Evolutionary conservation across 1,140 invertebrate genomes (phyloP), one percentile per base, ranked within the genome.

Genomic region (Bilobella aurantiaca): DNA sequence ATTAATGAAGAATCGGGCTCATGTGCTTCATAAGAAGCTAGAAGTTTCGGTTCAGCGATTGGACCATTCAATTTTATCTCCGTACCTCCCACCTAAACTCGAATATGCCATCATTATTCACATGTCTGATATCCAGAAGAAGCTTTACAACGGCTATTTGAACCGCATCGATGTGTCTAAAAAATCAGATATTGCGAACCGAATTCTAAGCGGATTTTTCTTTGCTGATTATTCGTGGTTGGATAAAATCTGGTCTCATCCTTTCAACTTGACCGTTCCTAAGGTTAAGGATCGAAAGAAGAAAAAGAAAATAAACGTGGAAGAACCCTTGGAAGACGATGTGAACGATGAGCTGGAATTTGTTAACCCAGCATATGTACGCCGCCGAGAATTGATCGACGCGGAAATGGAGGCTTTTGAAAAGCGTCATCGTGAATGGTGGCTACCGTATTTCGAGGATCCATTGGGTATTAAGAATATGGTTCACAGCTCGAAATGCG

Each of bases 211-310:
- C 23, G 31, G 60, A 63, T 75, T 79, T 3, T 77, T n/a, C 96
- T 29, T 93, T 96, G 76, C 80, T 85, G 92, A 97, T 79, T 95
- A 91, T 78, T 88, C 92, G 75, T 84, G 85, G 32, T 78, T 96
- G 28, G 87, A 89, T 70, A 84, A 89, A 73, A 87, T 98, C 74
- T 97, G 93, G 88, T 93, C 93, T 2, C 95, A 98, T 82, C 95
- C 95, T 0, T 78, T 97, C 62, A 85, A 87, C 66, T 81, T 87
- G 53, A 85, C 86, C 31, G 14, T 14, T 14, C 32, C 3, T 32
- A 3, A 34, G 59, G 2, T 23, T 61, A 27, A 25, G 2, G 2
- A 23, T 16, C 14, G 25, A 23, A 53, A 53, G 49, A 8, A 53
- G 21, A 53, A 8, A 53, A 23, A n/a, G n/a, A n/a, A n/a, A n/a